Base-by-base conservation (phyloP, 2,113 vertebrate species). In the Delphinus delphis region DNA sequence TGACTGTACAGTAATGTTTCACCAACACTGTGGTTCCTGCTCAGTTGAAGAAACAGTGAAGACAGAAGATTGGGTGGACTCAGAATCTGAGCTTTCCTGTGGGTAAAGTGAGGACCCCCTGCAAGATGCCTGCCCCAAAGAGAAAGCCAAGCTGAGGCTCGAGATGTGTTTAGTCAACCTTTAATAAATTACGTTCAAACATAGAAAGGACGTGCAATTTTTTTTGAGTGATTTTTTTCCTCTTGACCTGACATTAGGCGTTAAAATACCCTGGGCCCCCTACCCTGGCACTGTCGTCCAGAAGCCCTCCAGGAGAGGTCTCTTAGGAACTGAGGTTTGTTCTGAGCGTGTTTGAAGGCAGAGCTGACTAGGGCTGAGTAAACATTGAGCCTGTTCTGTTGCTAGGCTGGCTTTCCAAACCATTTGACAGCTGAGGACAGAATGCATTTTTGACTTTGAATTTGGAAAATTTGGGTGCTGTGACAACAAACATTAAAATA, bases 281-380 rank as follows among this genome's bases (percentile, higher is more conserved):
- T 21, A 0, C 4, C 20, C n/a, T 11, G 53, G 36, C 33, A 0
- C 25, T 13, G 4, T 1, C 6, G 6, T 41, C 70, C 28, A 0
- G 6, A 25, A 13, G 4, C 60, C 38, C 31, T 47, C 23, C 25
- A 6, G 33, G 31, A 65, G n/a, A 33, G 21, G 65, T 23, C 50
- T 81, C 71, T 67, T 1, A 1, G 74, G 84, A 47, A 2, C 25
- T 4, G 0, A 2, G 47, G 31, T 20, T 28, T 38, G 33, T 28
- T 62, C 8, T 31, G 21, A 60, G 14, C 0, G 31, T 2, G 5
- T 38, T 25, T 53, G 36, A 41, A 68, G 68, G 55, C 18, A 44
- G 33, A 31, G 73, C 60, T n/a, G 63, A 31, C 18, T 7, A 2
- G 53, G 17, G 44, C 93, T 36, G 26, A 10, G 70, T 20, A 23